Evolutionary conservation across 2,797 vertebrate genomes (phyloP).

Genomic region (Catamblyrhynchus diadema): DNA sequence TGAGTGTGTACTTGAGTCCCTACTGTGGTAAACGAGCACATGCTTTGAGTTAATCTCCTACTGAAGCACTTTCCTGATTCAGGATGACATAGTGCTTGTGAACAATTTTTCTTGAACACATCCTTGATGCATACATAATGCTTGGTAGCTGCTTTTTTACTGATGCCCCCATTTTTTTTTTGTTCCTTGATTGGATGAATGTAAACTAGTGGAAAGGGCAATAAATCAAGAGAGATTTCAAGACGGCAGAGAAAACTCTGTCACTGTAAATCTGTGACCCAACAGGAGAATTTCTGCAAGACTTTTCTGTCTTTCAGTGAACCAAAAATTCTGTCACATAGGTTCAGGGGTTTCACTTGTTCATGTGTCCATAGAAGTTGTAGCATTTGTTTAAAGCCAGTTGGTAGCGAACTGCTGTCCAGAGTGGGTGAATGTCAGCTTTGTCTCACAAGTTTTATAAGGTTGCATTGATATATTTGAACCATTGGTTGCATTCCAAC

Average conservation of each 20-base stretch:
- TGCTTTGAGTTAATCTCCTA: conserved; percentile 61
- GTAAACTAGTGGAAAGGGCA: conserved; percentile 56
- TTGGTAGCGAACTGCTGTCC: neutral
- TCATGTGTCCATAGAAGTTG: neutral
- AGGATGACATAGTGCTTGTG: conserved; percentile 51
- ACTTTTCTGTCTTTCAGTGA: neutral
- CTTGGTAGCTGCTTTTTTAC: conserved; percentile 36
- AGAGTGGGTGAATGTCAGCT: neutral
- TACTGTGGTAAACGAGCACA: conserved; percentile 11
- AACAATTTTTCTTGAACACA: conserved; percentile 56
- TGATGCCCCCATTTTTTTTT: conserved; percentile 29
- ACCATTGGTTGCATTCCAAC: conserved; percentile 55
- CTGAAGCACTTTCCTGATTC: conserved; percentile 56
- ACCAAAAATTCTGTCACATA: neutral
- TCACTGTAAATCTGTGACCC: neutral
- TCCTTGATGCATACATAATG: conserved; percentile 51
- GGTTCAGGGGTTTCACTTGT: neutral
- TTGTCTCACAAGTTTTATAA: conserved; percentile 43
- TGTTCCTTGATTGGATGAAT: conserved; percentile 56
- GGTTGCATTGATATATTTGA: conserved; percentile 20
- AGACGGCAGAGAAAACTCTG: conserved; percentile 12
- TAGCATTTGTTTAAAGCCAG: neutral
- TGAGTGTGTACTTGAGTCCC: neutral
- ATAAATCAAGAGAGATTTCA: conserved; percentile 60
- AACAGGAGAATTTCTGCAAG: neutral